Percentiles rank a stretch among this genome's conserved stretches.
Conservation (phyloP, 2,888 invertebrate species). For the Norana najaformis region DNA sequence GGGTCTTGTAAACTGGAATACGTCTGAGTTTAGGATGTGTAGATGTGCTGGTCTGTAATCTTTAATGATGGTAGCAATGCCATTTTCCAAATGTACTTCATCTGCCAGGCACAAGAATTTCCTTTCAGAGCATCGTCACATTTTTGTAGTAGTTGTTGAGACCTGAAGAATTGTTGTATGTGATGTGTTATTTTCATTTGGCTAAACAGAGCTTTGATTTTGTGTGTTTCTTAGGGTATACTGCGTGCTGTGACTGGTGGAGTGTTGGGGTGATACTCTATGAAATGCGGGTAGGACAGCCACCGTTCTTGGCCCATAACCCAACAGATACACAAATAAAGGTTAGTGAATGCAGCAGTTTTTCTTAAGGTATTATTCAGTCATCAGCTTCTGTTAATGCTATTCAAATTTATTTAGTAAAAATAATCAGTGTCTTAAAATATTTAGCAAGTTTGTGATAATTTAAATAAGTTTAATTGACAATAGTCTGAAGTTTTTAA, state of each 20-base stretch:
- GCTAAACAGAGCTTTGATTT: background rate
- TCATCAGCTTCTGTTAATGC: no score
- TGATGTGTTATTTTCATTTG: background rate
- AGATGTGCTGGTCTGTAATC: no score
- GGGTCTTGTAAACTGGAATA: no score
- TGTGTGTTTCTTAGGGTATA: slow-evolving; percentile 54
- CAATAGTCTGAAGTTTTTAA: background rate
- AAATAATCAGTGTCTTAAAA: no score
- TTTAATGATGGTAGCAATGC: no score
- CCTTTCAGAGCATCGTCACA: no score
- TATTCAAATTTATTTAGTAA: background rate
- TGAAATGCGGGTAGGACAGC: slow-evolving; percentile 98
- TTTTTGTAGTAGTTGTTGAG: background rate
- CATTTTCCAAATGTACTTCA: no score
- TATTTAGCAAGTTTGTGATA: no score
- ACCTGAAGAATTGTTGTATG: background rate
- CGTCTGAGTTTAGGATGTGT: no score
- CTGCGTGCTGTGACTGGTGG: slow-evolving; percentile 85
- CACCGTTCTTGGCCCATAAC: slow-evolving; percentile 91
- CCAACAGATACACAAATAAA: slow-evolving; percentile 95
- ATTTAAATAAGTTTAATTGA: no score
- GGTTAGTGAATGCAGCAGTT: slow-evolving; percentile 66
- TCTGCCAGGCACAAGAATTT: no score
- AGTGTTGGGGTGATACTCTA: slow-evolving; percentile 97
- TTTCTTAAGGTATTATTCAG: background rate